Evolutionary conservation across 2,888 invertebrate species (phyloP), one percentile per base, ranked within the genome.

Genomic region (Dasypogon diadema): DNA sequence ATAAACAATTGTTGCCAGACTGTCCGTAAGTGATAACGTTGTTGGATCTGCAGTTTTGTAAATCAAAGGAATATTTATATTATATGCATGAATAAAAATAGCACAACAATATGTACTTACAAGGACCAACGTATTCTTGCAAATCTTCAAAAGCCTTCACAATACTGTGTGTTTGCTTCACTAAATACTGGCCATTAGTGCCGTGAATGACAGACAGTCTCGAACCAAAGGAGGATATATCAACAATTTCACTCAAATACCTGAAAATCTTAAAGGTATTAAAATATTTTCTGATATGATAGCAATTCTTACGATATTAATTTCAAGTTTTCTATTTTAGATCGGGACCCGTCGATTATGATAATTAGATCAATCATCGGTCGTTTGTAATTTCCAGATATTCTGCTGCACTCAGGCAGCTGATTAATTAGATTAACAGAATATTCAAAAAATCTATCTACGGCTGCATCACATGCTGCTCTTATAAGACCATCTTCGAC

Each of bases 171-270:
- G 90, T 89, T 1, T 89, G 87, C 63, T 90, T 89, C 12, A 89
- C 87, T 51, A 92, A 85, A 89, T 90, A 90, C 21, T 85, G 82
- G 16, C 90, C 92, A 0, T 88, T 89, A 81, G 88, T 88, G 0
- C 92, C 91, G 79, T 92, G 90, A 26, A 92, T 84, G 24, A 92
- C 83, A 1, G 89, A 89, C 77, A 92, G 83, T 58, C 88, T 87
- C 75, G 91, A 91, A 1, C 90, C 89, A 79, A 89, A 87, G 79
- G 86, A 85, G 4, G 88, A 88, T 22, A 91, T 87, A 80, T 91
- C 90, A 2, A 89, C 81, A 26, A 88, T 87, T 73, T 89, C 89
- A 21, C 89, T 86, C 46, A 92, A 82, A 83, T 88, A 88, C 22
- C 91, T 91, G 79, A 6, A 54, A 22, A 54, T 21, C 1, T 3